phyloP scores from a whole-genome alignment of 2,797 vertebrate species.

The Lagorchestes hirsutus region DNA sequence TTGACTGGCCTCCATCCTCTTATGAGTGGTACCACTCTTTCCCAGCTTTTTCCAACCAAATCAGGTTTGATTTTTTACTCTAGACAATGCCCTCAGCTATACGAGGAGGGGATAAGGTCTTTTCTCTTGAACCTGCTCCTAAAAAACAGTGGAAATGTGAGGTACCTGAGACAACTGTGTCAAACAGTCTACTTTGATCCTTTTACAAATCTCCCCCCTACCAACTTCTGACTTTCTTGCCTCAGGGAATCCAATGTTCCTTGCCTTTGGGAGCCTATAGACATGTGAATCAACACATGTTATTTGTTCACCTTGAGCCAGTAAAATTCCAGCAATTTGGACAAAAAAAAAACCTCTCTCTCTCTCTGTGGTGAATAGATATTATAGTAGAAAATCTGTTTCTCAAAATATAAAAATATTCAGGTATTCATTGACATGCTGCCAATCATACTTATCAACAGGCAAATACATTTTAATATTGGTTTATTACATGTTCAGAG shows the following conservation, averaged over 20 bases:
- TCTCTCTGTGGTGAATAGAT: no score
- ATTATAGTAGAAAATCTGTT: background rate
- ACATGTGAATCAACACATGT: no score
- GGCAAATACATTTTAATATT: background rate
- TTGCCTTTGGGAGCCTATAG: background rate
- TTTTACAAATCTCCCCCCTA: background rate
- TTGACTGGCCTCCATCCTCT: background rate
- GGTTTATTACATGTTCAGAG: background rate
- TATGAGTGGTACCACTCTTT: background rate
- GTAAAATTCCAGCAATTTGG: background rate
- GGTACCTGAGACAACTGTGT: background rate
- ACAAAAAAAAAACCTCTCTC: no score
- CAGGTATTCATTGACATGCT: background rate
- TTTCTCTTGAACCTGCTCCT: no score
- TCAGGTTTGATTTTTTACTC: background rate
- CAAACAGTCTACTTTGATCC: background rate
- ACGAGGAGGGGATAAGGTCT: background rate
- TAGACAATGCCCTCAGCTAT: background rate
- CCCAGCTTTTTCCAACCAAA: background rate
- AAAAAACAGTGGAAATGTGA: background rate
- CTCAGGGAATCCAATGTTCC: background rate
- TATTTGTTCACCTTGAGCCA: background rate
- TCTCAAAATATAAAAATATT: background rate
- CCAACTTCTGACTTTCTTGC: background rate
- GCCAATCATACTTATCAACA: background rate